phyloP scores from a whole-genome alignment of 1,140 invertebrate species.

The Aphaenogaster floridana region DNA sequence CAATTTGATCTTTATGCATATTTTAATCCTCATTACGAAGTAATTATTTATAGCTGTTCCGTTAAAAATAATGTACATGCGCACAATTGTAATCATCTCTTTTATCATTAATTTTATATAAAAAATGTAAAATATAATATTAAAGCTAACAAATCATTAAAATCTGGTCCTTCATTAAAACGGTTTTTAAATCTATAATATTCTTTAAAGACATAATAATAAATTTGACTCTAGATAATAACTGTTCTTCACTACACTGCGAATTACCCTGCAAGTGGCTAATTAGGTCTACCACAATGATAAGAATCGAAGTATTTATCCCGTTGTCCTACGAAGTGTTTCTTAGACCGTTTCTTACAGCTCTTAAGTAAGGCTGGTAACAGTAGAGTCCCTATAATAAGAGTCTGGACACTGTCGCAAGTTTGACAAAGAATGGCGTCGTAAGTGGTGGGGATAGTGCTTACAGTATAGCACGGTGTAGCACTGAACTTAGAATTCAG shows the following conservation, averaged over 20 bases:
- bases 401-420: too few species aligned
- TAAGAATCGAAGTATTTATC: slow-evolving; percentile 28
- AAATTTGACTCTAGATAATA: slow-evolving; percentile 1
- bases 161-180: not conserved
- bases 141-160: not conserved
- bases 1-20: not conserved
- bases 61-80: not conserved
- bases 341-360: not conserved
- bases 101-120: not conserved
- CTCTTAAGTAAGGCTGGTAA: slow-evolving; percentile 7
- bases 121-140: slow-evolving; percentile 23
- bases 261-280: not conserved
- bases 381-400: not conserved
- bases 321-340: not conserved
- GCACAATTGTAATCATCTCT: slow-evolving; percentile 7
- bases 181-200: not conserved
- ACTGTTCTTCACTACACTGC: not conserved
- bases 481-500: too few species aligned
- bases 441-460: too few species aligned
- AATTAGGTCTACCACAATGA: not conserved
- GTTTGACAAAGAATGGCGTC: too few species aligned
- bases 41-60: slow-evolving; percentile 1
- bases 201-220: not conserved
- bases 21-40: not conserved
- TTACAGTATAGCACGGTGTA: too few species aligned